Evolutionary conservation across 2,113 vertebrate genomes (phyloP), one percentile per base, ranked within the genome.

Genomic region (Athene noctua): DNA sequence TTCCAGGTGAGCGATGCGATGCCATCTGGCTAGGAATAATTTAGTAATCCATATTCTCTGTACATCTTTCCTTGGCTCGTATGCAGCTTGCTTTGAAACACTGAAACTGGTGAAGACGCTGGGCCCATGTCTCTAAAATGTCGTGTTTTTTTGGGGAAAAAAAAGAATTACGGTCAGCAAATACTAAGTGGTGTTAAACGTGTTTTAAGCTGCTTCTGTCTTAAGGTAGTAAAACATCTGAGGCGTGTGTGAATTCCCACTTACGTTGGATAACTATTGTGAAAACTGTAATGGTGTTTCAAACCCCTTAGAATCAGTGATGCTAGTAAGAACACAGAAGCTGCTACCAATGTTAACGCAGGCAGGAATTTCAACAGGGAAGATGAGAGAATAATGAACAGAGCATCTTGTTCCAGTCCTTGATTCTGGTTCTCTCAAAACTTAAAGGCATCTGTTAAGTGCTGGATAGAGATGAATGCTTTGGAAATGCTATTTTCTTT

Each of bases 371-470:
- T 87, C 66, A 63, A 23, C 29, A 52, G 55, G 15, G 14, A 13
- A 79, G 18, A 40, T 30, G 49, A 67, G 70, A 52, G 17, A 90
- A 59, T 34, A 75, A 46, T 42, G 38, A 32, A 30, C 15, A 59
- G 49, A 86, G 40, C 27, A 30, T 73, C 67, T 73, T 68, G 26
- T 80, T 90, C 49, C 30, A 68, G 26, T 55, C 27, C 32, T 49
- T 78, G 38, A 23, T 70, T 80, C 25, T 95, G 52, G 4, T 75
- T 80, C 57, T 71, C 68, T 80, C 38, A 54, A 34, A 55, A 52
- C 10, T 81, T 52, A 40, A 78, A 70, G 29, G 15, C 51, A 71
- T 84, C 47, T 95, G 57, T 85, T 91, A 87, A 84, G 74, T 91
- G 54, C 46, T 79, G 66, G 42, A 18, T 72, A 46, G 44, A 86